Evolutionary conservation across 2,797 vertebrate genomes (phyloP).

Genomic region (Dromococcyx pavoninus): DNA sequence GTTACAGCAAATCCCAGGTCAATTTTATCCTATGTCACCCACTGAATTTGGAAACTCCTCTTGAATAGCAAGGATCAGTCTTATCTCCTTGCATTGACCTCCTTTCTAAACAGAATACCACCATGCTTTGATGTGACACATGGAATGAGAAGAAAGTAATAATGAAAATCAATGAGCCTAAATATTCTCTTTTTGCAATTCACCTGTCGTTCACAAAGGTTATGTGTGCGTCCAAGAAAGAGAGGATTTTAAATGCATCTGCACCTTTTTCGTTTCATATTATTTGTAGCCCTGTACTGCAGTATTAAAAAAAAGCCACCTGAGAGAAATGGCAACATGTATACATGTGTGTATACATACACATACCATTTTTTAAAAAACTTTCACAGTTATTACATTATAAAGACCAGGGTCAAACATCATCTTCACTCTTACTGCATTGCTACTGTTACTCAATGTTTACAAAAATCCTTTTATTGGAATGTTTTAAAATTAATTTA

Average conservation of each 20-base stretch:
- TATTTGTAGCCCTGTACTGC: not conserved
- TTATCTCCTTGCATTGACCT: constrained; percentile 67
- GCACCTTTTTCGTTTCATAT: not conserved
- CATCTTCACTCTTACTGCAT: not conserved
- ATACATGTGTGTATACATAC: not conserved
- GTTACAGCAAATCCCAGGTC: constrained; percentile 12
- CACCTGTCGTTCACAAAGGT: constrained; percentile 48
- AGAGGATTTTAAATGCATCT: not conserved
- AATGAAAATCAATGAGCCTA: constrained; percentile 77
- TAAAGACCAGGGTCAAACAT: not conserved
- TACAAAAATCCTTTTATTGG: not conserved
- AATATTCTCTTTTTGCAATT: constrained; percentile 70
- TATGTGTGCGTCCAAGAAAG: not conserved
- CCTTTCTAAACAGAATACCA: constrained; percentile 65
- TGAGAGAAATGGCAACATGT: not conserved
- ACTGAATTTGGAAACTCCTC: constrained; percentile 70
- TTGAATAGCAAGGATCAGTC: constrained; percentile 66
- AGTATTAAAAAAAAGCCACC: not conserved
- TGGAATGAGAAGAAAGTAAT: constrained; percentile 75
- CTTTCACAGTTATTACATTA: not conserved
- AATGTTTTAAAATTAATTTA: not conserved
- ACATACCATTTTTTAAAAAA: not conserved
- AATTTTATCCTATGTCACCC: constrained; percentile 60
- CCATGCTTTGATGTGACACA: constrained; percentile 73
- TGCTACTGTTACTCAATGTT: not conserved